Evolutionary conservation across 2,113 vertebrate genomes (phyloP).

Genomic region (Leucopsar rothschildi): DNA sequence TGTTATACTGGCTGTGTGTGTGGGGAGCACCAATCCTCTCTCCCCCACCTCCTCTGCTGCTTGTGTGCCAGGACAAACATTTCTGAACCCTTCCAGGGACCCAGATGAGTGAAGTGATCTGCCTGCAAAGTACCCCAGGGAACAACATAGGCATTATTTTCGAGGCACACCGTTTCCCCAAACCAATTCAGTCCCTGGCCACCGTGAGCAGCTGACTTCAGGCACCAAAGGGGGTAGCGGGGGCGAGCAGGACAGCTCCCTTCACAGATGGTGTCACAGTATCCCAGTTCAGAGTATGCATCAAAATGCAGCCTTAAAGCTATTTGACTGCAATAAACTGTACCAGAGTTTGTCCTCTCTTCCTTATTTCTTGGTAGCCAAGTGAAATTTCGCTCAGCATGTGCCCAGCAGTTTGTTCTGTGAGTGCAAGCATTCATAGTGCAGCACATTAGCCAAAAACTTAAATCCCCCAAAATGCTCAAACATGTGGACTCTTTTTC

Average conservation of each 20-base stretch:
- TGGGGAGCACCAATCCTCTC: background rate
- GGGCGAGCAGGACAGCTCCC: background rate
- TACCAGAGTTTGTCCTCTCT: background rate
- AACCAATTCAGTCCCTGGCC: background rate
- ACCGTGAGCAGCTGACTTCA: background rate
- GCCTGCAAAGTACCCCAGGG: conserved; percentile 41
- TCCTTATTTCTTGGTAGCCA: background rate
- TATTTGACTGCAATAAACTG: background rate
- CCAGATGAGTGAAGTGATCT: conserved; percentile 36
- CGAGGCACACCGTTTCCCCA: background rate
- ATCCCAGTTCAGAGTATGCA: background rate
- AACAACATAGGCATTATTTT: conserved; percentile 48
- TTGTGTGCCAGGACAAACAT: background rate
- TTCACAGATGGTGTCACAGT: background rate
- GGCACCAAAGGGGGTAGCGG: background rate
- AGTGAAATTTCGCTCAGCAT: background rate
- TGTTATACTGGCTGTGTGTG: background rate
- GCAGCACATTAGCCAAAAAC: background rate
- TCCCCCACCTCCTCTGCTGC: background rate
- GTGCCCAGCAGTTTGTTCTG: background rate
- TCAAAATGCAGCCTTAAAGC: background rate
- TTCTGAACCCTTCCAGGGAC: background rate
- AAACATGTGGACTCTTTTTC: background rate
- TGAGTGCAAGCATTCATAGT: background rate
- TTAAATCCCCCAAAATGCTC: background rate